Evolutionary conservation across 2,888 invertebrate species (phyloP).

Genomic region (Lasioglossum zephyrum): DNA sequence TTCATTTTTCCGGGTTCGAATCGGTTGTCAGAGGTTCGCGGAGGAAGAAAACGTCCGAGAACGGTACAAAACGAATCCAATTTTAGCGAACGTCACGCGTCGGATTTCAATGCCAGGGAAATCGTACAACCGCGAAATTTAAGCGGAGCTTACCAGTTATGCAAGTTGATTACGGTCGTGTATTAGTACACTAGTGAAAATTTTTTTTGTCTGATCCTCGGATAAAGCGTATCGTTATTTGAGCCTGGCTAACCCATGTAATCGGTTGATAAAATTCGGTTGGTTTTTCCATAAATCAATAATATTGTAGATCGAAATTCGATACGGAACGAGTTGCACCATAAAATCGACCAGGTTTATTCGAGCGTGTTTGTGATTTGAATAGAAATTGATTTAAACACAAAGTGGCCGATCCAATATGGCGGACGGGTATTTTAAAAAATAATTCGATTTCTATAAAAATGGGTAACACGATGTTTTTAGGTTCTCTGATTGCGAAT

Average conservation of each 20-base stretch:
- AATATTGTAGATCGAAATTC: neutral
- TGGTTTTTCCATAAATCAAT: neutral
- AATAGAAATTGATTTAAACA: too few species aligned
- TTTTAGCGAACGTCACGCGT: neutral
- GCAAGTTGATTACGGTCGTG: constrained; percentile 5
- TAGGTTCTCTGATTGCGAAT: too few species aligned
- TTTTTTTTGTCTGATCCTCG: neutral
- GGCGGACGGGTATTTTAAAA: too few species aligned
- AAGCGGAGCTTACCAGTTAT: constrained; percentile 10
- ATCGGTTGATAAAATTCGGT: neutral
- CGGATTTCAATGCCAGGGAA: constrained; percentile 15
- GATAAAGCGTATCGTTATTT: neutral
- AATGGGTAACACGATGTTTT: too few species aligned
- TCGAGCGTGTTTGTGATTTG: neutral
- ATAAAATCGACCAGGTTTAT: neutral
- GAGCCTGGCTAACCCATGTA: neutral
- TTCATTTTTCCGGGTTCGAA: neutral
- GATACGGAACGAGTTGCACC: neutral
- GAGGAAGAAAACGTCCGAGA: too few species aligned
- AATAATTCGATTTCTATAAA: too few species aligned
- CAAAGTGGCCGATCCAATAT: too few species aligned
- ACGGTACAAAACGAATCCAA: neutral
- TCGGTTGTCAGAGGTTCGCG: neutral
- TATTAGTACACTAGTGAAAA: neutral
- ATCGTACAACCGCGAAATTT: constrained; percentile 24